Evolutionary conservation across 1,140 invertebrate species (phyloP).

Genomic region (Ceratoteleas bidentatus): DNA sequence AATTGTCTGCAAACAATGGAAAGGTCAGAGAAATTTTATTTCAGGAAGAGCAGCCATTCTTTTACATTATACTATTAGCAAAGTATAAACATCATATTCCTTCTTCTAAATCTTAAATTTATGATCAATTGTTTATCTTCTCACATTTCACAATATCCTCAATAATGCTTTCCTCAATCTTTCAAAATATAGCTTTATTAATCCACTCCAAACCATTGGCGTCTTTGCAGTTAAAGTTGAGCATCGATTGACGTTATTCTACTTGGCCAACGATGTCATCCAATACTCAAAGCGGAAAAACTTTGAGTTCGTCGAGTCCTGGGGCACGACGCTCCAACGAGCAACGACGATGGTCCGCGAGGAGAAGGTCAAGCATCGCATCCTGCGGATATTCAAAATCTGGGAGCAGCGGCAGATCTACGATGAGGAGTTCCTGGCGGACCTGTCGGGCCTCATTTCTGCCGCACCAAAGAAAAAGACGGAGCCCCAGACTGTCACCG

Average conservation of each 20-base stretch:
- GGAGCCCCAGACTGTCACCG: conserved; percentile 82
- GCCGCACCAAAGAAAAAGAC: conserved; percentile 87
- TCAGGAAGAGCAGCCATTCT: no score
- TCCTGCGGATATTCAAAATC: conserved; percentile 94
- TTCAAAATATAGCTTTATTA: no score
- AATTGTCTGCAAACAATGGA: no score
- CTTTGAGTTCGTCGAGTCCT: conserved; percentile 93
- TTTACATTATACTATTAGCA: no score
- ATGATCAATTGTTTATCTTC: no score
- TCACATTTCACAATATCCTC: no score
- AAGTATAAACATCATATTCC: no score
- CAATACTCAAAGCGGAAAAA: conserved; percentile 96
- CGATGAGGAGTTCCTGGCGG: conserved; percentile 91
- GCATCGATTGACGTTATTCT: conserved; percentile 94
- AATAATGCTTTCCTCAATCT: no score
- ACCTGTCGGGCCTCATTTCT: conserved; percentile 90
- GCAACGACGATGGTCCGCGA: conserved; percentile 95
- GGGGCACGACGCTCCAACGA: conserved; percentile 94
- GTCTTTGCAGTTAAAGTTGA: conserved; percentile 87
- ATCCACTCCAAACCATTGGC: not conserved
- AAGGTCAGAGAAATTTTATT: no score
- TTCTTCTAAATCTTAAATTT: no score
- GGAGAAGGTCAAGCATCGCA: conserved; percentile 92
- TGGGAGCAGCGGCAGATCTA: conserved; percentile 96
- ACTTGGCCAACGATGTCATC: conserved; percentile 97